phyloP scores from a whole-genome alignment of 2,888 invertebrate genomes.

The Corythucha ciliata region DNA sequence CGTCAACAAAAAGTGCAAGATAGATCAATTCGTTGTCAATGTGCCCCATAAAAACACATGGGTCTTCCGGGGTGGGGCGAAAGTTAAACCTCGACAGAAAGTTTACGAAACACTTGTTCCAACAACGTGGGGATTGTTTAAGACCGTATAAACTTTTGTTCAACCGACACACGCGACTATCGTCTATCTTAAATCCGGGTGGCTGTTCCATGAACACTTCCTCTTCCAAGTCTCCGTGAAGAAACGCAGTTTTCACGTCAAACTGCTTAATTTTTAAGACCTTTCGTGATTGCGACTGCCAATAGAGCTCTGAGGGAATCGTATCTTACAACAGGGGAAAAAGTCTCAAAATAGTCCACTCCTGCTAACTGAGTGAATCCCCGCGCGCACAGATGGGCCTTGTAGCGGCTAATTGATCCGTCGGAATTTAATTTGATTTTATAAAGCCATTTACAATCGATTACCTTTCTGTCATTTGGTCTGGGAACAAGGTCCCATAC shows the following conservation, averaged over 20 bases:
- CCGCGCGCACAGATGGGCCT: constrained; percentile 16
- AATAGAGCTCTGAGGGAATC: constrained; percentile 34
- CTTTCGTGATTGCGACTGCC: constrained; percentile 32
- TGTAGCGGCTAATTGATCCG: too few species aligned
- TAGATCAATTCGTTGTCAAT: constrained; percentile 33
- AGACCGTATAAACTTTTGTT: constrained; percentile 40
- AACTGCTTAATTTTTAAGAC: constrained; percentile 35
- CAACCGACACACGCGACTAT: constrained; percentile 37
- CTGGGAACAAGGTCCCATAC: too few species aligned
- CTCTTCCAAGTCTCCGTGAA: constrained; percentile 37
- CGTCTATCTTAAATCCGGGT: constrained; percentile 37
- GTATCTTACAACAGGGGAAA: constrained; percentile 36
- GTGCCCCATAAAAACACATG: constrained; percentile 37
- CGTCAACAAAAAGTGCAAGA: constrained; percentile 39
- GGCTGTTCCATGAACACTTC: constrained; percentile 39
- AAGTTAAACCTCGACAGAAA: constrained; percentile 35
- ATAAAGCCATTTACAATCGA: too few species aligned
- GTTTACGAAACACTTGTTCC: constrained; percentile 38
- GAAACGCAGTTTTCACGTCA: constrained; percentile 38
- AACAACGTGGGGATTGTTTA: constrained; percentile 39
- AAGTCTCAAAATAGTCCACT: constrained; percentile 17
- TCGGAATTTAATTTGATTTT: too few species aligned
- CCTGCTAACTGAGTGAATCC: constrained; percentile 12
- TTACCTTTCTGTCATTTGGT: too few species aligned
- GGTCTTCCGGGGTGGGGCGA: constrained; percentile 35